Conservation (phyloP, 1,140 invertebrate species). For the Sitophilus oryzae region DNA sequence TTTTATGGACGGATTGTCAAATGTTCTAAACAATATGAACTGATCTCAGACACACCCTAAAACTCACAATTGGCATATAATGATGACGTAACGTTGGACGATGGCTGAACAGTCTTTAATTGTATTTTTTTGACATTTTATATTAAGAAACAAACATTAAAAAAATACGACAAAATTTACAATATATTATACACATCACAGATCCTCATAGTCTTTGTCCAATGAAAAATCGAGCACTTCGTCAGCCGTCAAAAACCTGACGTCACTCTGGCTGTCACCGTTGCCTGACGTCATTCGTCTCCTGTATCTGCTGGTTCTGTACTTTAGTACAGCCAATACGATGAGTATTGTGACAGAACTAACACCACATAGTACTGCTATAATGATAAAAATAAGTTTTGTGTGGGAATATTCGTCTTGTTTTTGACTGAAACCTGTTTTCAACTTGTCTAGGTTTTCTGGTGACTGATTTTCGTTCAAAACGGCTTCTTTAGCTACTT, state of each 20-base stretch:
- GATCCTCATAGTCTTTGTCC: slow-evolving; percentile 35
- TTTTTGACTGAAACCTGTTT: slow-evolving; percentile 4
- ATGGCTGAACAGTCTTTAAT: too few species aligned
- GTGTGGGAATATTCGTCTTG: neutral
- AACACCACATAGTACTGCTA: slow-evolving; percentile 3
- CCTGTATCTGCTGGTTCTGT: neutral
- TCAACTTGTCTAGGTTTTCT: neutral
- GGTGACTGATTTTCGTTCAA: neutral
- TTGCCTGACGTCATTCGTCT: slow-evolving; percentile 17
- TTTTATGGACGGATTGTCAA: too few species aligned
- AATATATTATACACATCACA: slow-evolving; percentile 18
- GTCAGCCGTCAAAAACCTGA: slow-evolving; percentile 51
- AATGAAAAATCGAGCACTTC: slow-evolving; percentile 52
- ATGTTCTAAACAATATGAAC: too few species aligned
- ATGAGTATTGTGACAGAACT: slow-evolving; percentile 5
- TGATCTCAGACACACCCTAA: too few species aligned
- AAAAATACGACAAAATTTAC: too few species aligned
- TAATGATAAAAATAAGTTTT: neutral
- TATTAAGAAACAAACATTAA: too few species aligned
- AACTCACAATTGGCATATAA: too few species aligned
- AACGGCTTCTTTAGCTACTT: slow-evolving; percentile 3
- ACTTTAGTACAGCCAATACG: slow-evolving; percentile 3
- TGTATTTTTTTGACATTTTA: too few species aligned
- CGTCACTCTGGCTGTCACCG: slow-evolving; percentile 47
- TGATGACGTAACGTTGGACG: too few species aligned